These are phyloP conservation scores for Dysidea cf. avara DNA, from an alignment of 37 sponge, comb jelly and placozoan species.

Conservation along the genomic window DNA sequence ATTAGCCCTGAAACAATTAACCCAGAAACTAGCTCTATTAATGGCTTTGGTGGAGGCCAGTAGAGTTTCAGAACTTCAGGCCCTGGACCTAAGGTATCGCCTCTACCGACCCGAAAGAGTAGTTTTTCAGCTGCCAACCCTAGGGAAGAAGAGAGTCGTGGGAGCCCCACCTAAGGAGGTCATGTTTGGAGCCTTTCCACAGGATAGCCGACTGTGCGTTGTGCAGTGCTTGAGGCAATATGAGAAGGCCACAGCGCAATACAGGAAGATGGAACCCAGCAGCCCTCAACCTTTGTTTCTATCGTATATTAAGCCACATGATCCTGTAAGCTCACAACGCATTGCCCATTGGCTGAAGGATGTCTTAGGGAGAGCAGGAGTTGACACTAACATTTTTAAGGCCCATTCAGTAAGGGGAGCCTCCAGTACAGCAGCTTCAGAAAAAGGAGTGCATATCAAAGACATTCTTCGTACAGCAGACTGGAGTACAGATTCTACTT, in stretches of 20 bases:
- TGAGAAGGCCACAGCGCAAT: not conserved
- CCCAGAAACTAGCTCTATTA: too few species aligned
- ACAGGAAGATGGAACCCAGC: not conserved
- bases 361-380: not conserved
- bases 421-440: constrained; percentile 19
- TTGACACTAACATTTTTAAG: constrained; percentile 8
- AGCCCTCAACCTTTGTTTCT: constrained; percentile 17
- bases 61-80: too few species aligned
- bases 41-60: too few species aligned
- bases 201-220: constrained; percentile 1
- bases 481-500: constrained; percentile 6
- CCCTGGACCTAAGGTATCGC: too few species aligned
- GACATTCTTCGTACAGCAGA: constrained; percentile 20
- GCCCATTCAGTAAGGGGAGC: constrained; percentile 44
- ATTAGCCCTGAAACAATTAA: too few species aligned
- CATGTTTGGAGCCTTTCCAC: not conserved
- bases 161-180: constrained; percentile 3
- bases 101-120: too few species aligned
- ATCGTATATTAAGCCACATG: constrained; percentile 14
- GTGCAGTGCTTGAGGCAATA: constrained; percentile 17
- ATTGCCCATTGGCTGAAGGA: constrained; percentile 25
- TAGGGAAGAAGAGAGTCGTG: too few species aligned
- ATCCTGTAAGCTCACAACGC: constrained; percentile 16
- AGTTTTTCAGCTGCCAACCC: too few species aligned
- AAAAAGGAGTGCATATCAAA: not conserved